Percentiles rank a stretch among this genome's conserved stretches.
Conservation (phyloP, 2,797 vertebrate genomes). For the Rhinoraja longicauda region DNA sequence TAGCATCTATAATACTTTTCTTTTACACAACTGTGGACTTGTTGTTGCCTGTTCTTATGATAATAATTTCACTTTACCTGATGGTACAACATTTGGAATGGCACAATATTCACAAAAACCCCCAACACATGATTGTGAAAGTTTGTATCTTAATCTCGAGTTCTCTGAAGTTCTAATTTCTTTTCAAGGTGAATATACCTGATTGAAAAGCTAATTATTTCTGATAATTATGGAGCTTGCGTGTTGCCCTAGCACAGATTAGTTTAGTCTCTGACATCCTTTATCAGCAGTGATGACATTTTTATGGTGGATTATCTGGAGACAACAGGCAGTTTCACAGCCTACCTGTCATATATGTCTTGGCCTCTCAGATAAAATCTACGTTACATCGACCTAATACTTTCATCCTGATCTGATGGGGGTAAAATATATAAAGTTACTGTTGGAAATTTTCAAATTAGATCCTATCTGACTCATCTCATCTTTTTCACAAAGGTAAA, state of each 20-base stretch:
- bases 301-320: background rate
- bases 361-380: background rate
- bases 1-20: too few species aligned
- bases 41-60: background rate
- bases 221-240: background rate
- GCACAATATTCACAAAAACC: background rate
- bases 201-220: constrained; percentile 13
- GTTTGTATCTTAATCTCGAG: background rate
- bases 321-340: background rate
- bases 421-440: background rate
- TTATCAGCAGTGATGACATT: constrained; percentile 20
- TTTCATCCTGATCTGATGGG: background rate
- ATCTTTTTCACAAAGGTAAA: background rate
- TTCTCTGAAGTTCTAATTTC: background rate
- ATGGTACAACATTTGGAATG: background rate
- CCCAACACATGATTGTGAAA: background rate
- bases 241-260: background rate
- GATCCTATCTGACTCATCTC: background rate
- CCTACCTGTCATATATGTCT: background rate
- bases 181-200: background rate
- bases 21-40: too few species aligned
- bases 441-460: background rate
- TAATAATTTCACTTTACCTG: background rate
- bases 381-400: background rate
- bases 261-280: background rate